Evolutionary conservation across 1,140 invertebrate genomes (phyloP), one percentile per base, ranked within the genome.

Genomic region (Papilio machaon): DNA sequence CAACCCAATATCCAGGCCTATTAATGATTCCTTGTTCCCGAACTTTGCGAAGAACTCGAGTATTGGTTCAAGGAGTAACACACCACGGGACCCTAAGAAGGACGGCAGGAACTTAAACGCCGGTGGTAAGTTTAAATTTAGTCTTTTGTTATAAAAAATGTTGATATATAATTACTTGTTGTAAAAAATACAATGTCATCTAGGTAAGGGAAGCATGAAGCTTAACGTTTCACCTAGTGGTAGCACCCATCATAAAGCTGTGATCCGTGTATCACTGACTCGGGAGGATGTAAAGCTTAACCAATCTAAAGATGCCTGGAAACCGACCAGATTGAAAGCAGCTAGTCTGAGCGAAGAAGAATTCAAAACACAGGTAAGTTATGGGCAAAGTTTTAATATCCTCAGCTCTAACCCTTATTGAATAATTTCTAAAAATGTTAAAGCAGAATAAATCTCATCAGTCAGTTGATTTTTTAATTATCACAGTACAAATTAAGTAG

Each of bases 271-370:
- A 0, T 97, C 96, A 49, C 92, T 96, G 30, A 97, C 97, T 1
- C 95, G 96, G 74, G 96, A 98, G 87, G 97, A 98, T 83, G 97
- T 98, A 0, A 98, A 98, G 91, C 92, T 99, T 1, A 97, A 98
- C 87, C 97, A 98, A 88, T 95, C 96, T 23, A 97, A 98, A 85
- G 98, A 99, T 94, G 98, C 98, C 0, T 99, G 98, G 98, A 98
- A 97, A 90, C 98, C 98, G 0, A 91, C 95, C 1, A 92, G 96
- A 54, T 89, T 93, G 47, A 89, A 93, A 80, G 91, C 87, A 67
- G 94, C 95, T 19, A 89, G 83, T 54, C 82, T 94, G 6, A 92
- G 91, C 74, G 96, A 97, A 73, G 96, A 97, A 8, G 96, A 97
- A 60, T 91, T 93, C 15, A 97, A 97, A 84, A 97, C 96, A 35